A percentile compares a stretch with the other conserved stretches of the same genome.
These are phyloP conservation scores for Aurelia sp. DNA, from an alignment of 30 jellyfish, hydroid and myxozoan genomes.

Conservation along the genomic window DNA sequence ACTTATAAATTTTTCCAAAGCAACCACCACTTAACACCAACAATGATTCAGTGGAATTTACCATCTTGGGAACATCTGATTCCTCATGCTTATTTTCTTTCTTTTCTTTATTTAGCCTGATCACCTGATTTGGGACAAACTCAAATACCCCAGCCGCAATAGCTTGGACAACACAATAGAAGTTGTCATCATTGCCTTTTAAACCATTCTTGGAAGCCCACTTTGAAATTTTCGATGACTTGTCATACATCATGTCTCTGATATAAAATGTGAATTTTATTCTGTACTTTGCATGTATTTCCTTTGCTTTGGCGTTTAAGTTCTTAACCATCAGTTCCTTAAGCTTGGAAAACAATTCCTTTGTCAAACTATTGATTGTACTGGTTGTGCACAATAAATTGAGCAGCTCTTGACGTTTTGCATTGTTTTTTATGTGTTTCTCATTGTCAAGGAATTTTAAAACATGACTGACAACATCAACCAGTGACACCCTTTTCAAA, in stretches of 20 bases:
- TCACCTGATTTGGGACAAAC: constrained; percentile 37
- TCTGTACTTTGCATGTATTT: neutral
- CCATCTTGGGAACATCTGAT: constrained; percentile 6
- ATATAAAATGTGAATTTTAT: constrained; percentile 24
- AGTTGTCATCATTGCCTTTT: constrained; percentile 24
- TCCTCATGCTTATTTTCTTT: constrained; percentile 18
- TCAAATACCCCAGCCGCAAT: constrained; percentile 40
- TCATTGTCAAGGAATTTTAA: constrained; percentile 46
- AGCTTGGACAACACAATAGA: constrained; percentile 40
- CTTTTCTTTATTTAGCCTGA: constrained; percentile 21
- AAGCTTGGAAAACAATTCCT: constrained; percentile 26
- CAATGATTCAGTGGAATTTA: constrained; percentile 33
- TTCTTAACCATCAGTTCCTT: constrained; percentile 29
- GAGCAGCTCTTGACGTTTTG: constrained; percentile 45
- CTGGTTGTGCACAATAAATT: constrained; percentile 24
- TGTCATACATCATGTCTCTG: constrained; percentile 37
- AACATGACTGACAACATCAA: constrained; percentile 24
- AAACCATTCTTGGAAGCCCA: constrained; percentile 26
- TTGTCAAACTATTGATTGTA: constrained; percentile 14
- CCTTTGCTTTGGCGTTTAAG: constrained; percentile 31
- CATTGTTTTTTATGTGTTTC: constrained; percentile 34
- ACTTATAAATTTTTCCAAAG: constrained; percentile 43
- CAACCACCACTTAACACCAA: constrained; percentile 5
- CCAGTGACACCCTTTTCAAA: constrained; percentile 28
- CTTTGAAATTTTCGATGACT: constrained; percentile 42